A percentile compares a stretch with the other conserved stretches of the same genome.
Conservation (phyloP, 2,113 vertebrate species). For the Eptatretus burgeri region DNA sequence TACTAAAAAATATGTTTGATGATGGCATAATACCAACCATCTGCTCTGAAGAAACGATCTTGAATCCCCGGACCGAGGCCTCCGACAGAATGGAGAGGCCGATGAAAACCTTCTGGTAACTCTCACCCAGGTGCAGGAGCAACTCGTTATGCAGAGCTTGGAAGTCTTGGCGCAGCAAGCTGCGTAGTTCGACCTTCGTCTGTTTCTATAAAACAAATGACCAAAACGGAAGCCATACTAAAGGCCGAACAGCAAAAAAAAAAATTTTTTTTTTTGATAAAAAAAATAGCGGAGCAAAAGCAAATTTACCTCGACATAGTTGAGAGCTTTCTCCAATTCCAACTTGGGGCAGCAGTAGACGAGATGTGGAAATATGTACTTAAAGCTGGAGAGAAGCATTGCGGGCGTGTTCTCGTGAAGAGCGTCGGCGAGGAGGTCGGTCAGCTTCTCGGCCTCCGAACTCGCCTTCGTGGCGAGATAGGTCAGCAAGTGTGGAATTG, state of each 20-base stretch:
- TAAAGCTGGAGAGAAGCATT: constrained; percentile 93
- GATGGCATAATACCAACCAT: constrained; percentile 1
- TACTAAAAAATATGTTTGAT: not conserved
- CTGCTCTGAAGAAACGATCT: constrained; percentile 20
- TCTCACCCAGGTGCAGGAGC: constrained; percentile 58
- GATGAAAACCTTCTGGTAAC: constrained; percentile 89
- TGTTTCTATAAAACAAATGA: constrained; percentile 31
- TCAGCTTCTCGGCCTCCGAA: constrained; percentile 47
- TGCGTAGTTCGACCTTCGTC: constrained; percentile 79
- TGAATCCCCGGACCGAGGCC: constrained; percentile 43
- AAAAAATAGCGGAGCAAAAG: not conserved
- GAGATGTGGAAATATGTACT: constrained; percentile 91
- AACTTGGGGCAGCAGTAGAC: constrained; percentile 90
- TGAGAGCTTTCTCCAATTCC: constrained; percentile 60
- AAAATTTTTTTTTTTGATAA: no score
- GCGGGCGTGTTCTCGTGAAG: constrained; percentile 65
- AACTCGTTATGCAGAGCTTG: constrained; percentile 87
- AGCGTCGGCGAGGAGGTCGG: constrained; percentile 71
- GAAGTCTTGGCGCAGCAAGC: constrained; percentile 71
- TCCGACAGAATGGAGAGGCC: constrained; percentile 78
- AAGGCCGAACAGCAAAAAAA: not conserved
- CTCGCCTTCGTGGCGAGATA: constrained; percentile 84
- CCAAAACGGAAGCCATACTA: not conserved
- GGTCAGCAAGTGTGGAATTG: constrained; percentile 62
- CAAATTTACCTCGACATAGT: constrained; percentile 53